Evolutionary conservation across 2,888 invertebrate species (phyloP).

Genomic region (Ophioninae sp.): DNA sequence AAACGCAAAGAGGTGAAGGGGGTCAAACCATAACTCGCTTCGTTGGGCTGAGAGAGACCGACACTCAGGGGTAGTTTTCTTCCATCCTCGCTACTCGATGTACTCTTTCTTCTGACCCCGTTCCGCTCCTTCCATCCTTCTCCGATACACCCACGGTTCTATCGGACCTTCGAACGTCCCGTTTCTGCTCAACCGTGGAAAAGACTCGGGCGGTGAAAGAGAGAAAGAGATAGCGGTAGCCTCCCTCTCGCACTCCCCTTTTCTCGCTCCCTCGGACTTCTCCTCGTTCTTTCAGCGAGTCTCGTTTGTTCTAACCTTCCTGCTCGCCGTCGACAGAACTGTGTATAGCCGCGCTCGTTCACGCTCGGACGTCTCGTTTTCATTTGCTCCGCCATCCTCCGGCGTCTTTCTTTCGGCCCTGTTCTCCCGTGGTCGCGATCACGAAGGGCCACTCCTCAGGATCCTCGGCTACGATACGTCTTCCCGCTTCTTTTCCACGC

Average conservation of each 20-base stretch:
- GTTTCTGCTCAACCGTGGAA: constrained; percentile 49
- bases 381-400: constrained; percentile 22
- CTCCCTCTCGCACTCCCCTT: not conserved
- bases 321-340: constrained; percentile 10
- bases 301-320: constrained; percentile 28
- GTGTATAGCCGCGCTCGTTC: constrained; percentile 19
- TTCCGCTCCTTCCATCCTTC: constrained; percentile 26
- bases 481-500: constrained; percentile 8
- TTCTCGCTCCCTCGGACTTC: not conserved
- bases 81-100: constrained; percentile 26
- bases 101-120: constrained; percentile 5
- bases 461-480: constrained; percentile 10
- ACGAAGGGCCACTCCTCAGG: constrained; percentile 22
- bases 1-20: constrained; percentile 14
- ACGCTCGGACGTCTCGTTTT: constrained; percentile 22
- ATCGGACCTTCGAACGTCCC: constrained; percentile 43
- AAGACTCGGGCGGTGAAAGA: constrained; percentile 33
- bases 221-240: constrained; percentile 5
- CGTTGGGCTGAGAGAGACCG: constrained; percentile 56
- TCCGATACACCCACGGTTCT: constrained; percentile 15
- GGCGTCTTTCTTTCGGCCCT: not conserved
- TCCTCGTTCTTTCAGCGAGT: constrained; percentile 1
- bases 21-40: constrained; percentile 56
- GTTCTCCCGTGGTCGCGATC: constrained; percentile 14
- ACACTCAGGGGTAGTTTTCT: constrained; percentile 60